A percentile compares a stretch with the other conserved stretches of the same genome.
phyloP scores from a whole-genome alignment of 2,797 vertebrate genomes.

The Ptychobarbus kaznakovi region DNA sequence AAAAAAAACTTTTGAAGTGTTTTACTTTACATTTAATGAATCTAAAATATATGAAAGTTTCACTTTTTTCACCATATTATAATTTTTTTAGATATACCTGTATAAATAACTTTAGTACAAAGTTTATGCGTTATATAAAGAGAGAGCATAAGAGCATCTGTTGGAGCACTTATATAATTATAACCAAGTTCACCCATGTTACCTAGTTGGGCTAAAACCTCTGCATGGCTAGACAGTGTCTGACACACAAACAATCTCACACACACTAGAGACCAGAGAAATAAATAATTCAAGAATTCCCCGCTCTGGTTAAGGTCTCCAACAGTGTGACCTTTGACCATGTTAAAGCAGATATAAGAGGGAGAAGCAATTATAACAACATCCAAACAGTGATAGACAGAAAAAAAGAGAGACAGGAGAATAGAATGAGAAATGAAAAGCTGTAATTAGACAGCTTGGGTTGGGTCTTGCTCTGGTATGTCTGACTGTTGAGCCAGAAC shows the following conservation, averaged over 20 bases:
- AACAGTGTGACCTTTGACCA: slow-evolving; percentile 30
- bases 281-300: slow-evolving; percentile 43
- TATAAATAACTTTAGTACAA: neutral
- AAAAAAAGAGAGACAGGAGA: neutral
- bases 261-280: slow-evolving; percentile 27
- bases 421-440: slow-evolving; percentile 16
- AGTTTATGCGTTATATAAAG: neutral
- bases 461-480: slow-evolving; percentile 57
- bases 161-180: neutral
- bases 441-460: slow-evolving; percentile 46
- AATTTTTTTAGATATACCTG: too few relatives aligned
- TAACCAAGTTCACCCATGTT: slow-evolving; percentile 43
- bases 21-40: too few relatives aligned
- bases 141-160: neutral
- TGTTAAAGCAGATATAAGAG: neutral
- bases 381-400: slow-evolving; percentile 13
- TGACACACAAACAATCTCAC: slow-evolving; percentile 21
- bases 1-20: too few relatives aligned
- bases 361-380: slow-evolving; percentile 28
- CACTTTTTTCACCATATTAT: too few relatives aligned
- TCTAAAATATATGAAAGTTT: too few relatives aligned
- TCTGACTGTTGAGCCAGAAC: slow-evolving; percentile 63
- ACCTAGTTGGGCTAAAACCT: slow-evolving; percentile 49
- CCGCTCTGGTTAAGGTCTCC: slow-evolving; percentile 38
- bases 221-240: slow-evolving; percentile 21